Evolutionary conservation across 2,113 vertebrate genomes (phyloP).

Genomic region (Ophthalmolycus amberensis): DNA sequence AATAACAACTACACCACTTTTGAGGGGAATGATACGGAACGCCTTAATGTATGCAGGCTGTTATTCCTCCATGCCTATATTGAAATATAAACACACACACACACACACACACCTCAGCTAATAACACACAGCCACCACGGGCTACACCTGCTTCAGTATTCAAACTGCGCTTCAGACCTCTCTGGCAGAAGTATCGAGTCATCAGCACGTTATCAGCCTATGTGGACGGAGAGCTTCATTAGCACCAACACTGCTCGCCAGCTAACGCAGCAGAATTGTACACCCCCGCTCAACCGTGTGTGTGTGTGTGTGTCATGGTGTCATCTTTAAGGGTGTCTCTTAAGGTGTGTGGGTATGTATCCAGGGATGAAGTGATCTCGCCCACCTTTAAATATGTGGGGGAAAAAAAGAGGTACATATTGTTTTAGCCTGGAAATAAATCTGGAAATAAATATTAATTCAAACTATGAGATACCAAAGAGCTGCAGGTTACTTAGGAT

Average conservation of each 20-base stretch:
- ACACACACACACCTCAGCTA: slow-evolving; percentile 25
- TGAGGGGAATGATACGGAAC: not conserved
- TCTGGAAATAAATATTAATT: not conserved
- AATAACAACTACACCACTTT: not conserved
- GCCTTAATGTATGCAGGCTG: not conserved
- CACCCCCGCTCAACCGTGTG: slow-evolving; percentile 65
- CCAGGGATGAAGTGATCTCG: slow-evolving; percentile 37
- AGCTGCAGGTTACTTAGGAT: not conserved
- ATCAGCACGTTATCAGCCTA: slow-evolving; percentile 78
- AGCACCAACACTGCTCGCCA: slow-evolving; percentile 73
- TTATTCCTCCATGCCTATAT: not conserved
- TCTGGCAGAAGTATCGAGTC: slow-evolving; percentile 72
- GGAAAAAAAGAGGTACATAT: not conserved
- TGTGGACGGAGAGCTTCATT: slow-evolving; percentile 80
- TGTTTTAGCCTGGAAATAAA: slow-evolving; percentile 11
- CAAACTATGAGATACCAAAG: not conserved
- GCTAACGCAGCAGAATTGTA: slow-evolving; percentile 79
- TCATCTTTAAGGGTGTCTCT: slow-evolving; percentile 38
- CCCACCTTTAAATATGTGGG: not conserved
- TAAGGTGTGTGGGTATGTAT: slow-evolving; percentile 39
- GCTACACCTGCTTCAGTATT: slow-evolving; percentile 66
- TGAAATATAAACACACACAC: not conserved
- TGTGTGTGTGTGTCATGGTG: slow-evolving; percentile 30
- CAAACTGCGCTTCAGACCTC: slow-evolving; percentile 63
- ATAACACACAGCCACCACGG: slow-evolving; percentile 43